Evolutionary conservation across 2,888 invertebrate genomes (phyloP), one percentile per base, ranked within the genome.

Genomic region (Reticulitermes lucifugus): DNA sequence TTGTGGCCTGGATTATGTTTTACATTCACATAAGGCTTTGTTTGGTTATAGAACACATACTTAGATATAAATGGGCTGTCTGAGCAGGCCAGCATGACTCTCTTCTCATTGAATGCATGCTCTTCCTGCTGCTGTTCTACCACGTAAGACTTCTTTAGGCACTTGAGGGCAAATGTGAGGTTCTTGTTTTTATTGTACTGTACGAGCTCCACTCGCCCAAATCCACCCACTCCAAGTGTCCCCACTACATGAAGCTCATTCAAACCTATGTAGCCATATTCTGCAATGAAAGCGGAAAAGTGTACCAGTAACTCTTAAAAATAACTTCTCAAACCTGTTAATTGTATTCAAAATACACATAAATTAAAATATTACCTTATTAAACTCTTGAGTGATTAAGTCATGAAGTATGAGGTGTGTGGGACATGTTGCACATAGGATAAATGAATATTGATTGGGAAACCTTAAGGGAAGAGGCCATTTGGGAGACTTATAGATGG

Each of bases 51-150:
- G 9, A 5, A 25, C 14, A 5, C 70, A 89, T 60, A 86, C 83
- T 71, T 85, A 22, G 85, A 84, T 22, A 87, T 86, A 71, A 87
- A 87, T 21, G 84, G 85, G 55, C 86, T 75, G 22, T 83, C 83
- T 29, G 82, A 77, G 41, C 92, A 91, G 90, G 92, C 90, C 93
- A 94, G 55, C 89, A 87, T 87, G 85, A 94, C 93, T 86, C 95
- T 93, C 90, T 96, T 97, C 91, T 98, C 98, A 86, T 96, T 97
- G 90, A 94, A 96, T 0, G 96, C 96, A 89, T 98, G 98, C 88
- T 97, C 96, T 88, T 97, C 96, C 90, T 98, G 97, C 89, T 97
- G 94, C 86, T 97, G 97, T 88, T 96, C 95, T 35, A 98, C 95
- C 90, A 98, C 96, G 89, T 98, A 97, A 86, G 95, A 93, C 91